These are phyloP conservation scores for Seriola quinqueradiata DNA, from an alignment of 2,113 vertebrate genomes.

Conservation along the genomic window DNA sequence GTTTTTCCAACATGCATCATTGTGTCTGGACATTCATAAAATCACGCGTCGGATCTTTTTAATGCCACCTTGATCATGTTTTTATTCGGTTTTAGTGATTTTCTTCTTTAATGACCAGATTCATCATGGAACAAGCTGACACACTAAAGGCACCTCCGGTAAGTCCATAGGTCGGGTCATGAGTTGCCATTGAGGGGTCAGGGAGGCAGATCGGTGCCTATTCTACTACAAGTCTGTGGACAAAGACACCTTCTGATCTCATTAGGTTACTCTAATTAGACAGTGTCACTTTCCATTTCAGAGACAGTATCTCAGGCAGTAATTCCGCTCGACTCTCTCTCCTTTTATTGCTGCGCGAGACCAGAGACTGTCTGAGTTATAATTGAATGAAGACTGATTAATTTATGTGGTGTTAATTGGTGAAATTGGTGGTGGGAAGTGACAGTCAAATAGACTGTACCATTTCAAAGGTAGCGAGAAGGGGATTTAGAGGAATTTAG, in stretches of 20 bases:
- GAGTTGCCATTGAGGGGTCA: slow-evolving; percentile 45
- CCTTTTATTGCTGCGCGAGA: slow-evolving; percentile 48
- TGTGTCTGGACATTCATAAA: not conserved
- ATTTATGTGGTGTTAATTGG: slow-evolving; percentile 64
- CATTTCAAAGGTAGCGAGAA: slow-evolving; percentile 7
- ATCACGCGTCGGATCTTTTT: not conserved
- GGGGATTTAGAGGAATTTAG: not conserved
- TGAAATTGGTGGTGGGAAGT: slow-evolving; percentile 34
- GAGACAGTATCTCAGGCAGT: slow-evolving; percentile 58
- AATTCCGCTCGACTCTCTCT: slow-evolving; percentile 51
- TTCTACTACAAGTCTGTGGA: slow-evolving; percentile 45
- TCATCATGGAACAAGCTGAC: slow-evolving; percentile 9
- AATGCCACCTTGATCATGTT: not conserved
- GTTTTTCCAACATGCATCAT: not conserved
- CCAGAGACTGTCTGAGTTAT: slow-evolving; percentile 50
- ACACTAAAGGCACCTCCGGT: slow-evolving; percentile 16
- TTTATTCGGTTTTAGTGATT: not conserved
- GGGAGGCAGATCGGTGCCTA: slow-evolving; percentile 23
- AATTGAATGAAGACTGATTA: slow-evolving; percentile 70
- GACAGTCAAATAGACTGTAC: slow-evolving; percentile 13
- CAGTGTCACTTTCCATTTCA: slow-evolving; percentile 78
- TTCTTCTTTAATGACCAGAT: slow-evolving; percentile 2
- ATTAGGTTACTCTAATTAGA: slow-evolving; percentile 78
- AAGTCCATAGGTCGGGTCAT: slow-evolving; percentile 43
- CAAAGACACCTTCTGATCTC: slow-evolving; percentile 68